Evolutionary conservation across 2,797 vertebrate genomes (phyloP), one percentile per base, ranked within the genome.

Genomic region (Anniella stebbinsi): DNA sequence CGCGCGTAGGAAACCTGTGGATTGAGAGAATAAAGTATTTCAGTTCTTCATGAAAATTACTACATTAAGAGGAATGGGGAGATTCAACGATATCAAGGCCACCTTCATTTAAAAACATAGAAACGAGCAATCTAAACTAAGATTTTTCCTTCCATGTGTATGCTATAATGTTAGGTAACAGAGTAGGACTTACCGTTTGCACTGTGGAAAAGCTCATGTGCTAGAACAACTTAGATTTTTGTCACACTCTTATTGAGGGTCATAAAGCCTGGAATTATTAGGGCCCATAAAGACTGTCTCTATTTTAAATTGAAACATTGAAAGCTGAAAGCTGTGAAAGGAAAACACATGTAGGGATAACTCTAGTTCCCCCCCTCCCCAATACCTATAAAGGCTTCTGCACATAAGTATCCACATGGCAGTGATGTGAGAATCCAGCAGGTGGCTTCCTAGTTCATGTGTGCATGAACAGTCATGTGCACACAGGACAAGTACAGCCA

Each of bases 1-100:
- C 99, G 98, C 8, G 99, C 99, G 92, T 99, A 99, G 75, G 99
- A 99, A 95, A 99, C 99, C 99, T 99, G 90, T 36, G 73, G 38
- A 72, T 91, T 45, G 38, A 78, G 17, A 94, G 84, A 66, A 89
- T 63, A 87, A 93, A 92, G 2, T 4, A 41, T 60, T 57, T 51
- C 84, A 78, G 45, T 41, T 41, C 41, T 18, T 60, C 38, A 30
- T 66, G 38, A 38, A 80, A 36, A 66, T 51, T 15, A 23, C 63
- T 13, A 11, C 17, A 57, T 63, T 30, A 41, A 45, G 18, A 41
- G 4, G 23, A 70, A 33, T 11, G 60, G 70, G 28, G 4, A 63
- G 1, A 54, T 66, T 66, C 6, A 73, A 45, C 17, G 18, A 36
- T 28, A 66, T 18, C 17, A 63, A 0, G 36, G 30, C n/a, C 70